Evolutionary conservation across 1,140 invertebrate species (phyloP).

Genomic region (Lerema accius): DNA sequence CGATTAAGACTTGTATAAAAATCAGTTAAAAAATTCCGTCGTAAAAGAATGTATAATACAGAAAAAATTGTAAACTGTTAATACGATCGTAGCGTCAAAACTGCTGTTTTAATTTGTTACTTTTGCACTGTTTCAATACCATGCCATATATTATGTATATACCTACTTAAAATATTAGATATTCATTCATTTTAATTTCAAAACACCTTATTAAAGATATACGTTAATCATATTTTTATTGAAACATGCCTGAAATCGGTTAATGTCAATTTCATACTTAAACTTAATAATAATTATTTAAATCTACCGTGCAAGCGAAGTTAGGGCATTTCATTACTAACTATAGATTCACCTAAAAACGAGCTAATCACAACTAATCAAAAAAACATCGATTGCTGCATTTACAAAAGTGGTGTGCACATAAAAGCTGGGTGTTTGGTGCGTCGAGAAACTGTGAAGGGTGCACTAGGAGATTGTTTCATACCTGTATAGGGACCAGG

Average conservation of each 20-base stretch:
- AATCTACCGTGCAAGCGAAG: conserved; percentile 63
- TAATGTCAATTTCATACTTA: conserved; percentile 24
- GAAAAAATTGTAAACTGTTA: conserved; percentile 13
- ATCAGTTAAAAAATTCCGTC: neutral
- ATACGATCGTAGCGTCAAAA: conserved; percentile 24
- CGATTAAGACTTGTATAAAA: neutral
- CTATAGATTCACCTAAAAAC: conserved; percentile 31
- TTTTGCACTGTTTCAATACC: conserved; percentile 25
- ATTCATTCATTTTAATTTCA: conserved; percentile 24
- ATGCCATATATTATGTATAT: conserved; percentile 40
- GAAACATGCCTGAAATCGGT: conserved; percentile 15
- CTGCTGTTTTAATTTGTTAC: conserved; percentile 22
- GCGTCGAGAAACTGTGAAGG: conserved; percentile 46
- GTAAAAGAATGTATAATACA: conserved; percentile 1
- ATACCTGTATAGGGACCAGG: conserved; percentile 88
- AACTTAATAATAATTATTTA: conserved; percentile 24
- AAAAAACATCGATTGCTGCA: conserved; percentile 51
- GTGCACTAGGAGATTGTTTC: conserved; percentile 68
- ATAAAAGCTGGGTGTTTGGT: conserved; percentile 68
- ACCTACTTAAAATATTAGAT: conserved; percentile 31
- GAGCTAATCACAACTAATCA: conserved; percentile 44
- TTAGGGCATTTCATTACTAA: conserved; percentile 36
- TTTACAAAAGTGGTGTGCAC: conserved; percentile 63
- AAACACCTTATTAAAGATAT: conserved; percentile 7
- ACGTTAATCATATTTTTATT: conserved; percentile 20